phyloP scores from a whole-genome alignment of 2,113 vertebrate genomes.

The Carassius carassius region DNA sequence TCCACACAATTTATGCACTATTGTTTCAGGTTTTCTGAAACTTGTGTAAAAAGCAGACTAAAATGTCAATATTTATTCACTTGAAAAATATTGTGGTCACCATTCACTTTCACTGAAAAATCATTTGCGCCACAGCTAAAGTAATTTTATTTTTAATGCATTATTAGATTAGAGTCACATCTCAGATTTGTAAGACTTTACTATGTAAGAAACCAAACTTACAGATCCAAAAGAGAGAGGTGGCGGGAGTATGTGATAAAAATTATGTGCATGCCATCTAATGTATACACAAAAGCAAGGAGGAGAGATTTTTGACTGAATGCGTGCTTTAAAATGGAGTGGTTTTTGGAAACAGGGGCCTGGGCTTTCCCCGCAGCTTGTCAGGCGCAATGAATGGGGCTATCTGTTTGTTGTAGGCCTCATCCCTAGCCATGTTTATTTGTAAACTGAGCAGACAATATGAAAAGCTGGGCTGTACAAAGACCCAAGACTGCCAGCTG shows the following conservation, averaged over 20 bases:
- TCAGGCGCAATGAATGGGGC: conserved; percentile 47
- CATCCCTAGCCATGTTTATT: conserved; percentile 65
- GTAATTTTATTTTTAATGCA: no score
- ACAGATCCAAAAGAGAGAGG: background rate
- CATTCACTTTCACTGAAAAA: background rate
- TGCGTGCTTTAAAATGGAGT: background rate
- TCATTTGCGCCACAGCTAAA: background rate
- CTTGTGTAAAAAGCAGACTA: background rate
- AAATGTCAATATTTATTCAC: background rate
- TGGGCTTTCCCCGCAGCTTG: conserved; percentile 37
- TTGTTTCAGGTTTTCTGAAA: no score
- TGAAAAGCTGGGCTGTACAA: conserved; percentile 66
- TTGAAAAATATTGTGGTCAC: no score
- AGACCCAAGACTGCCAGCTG: conserved; percentile 69
- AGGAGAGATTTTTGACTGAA: conserved; percentile 26
- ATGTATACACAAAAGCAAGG: background rate
- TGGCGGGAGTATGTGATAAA: background rate
- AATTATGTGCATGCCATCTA: background rate
- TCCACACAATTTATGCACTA: no score
- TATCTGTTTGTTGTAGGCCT: conserved; percentile 58
- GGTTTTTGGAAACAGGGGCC: conserved; percentile 31
- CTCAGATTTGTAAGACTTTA: background rate
- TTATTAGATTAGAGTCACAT: no score
- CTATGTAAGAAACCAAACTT: background rate
- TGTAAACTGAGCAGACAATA: conserved; percentile 67